phyloP scores from a whole-genome alignment of 2,888 invertebrate species.

The Drosophila atripex region DNA sequence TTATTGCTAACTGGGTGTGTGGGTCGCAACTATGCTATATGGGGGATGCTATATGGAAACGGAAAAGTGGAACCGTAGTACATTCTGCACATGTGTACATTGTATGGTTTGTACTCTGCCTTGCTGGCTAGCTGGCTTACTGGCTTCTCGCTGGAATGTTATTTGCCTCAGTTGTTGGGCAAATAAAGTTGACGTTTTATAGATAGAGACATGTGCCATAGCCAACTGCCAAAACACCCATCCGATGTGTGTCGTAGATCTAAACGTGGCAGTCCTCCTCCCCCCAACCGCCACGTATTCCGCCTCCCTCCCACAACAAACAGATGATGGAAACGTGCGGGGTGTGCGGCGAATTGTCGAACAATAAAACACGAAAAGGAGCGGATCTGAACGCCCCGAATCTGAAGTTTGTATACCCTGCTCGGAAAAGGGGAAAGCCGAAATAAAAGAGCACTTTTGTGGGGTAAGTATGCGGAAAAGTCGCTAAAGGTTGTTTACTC shows the following conservation, averaged over 20 bases:
- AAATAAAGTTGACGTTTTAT: slow-evolving; percentile 77
- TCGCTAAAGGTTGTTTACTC: slow-evolving; percentile 20
- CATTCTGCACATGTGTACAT: not conserved
- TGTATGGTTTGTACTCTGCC: not conserved
- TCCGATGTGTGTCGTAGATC: slow-evolving; percentile 38
- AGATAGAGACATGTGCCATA: slow-evolving; percentile 75
- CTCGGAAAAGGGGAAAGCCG: not conserved
- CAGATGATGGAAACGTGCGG: slow-evolving; percentile 48
- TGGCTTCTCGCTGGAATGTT: slow-evolving; percentile 1
- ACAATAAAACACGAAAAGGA: slow-evolving; percentile 50
- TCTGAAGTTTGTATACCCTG: slow-evolving; percentile 36
- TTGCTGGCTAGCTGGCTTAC: not conserved
- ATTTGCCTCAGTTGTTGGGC: slow-evolving; percentile 68
- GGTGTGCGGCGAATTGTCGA: slow-evolving; percentile 32
- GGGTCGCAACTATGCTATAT: not conserved
- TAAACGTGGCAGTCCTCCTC: slow-evolving; percentile 25
- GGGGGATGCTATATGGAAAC: slow-evolving; percentile 16
- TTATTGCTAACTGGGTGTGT: slow-evolving; percentile 55
- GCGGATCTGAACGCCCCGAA: slow-evolving; percentile 17
- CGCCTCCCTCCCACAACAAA: slow-evolving; percentile 10
- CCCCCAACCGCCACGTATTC: slow-evolving; percentile 3
- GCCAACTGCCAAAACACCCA: slow-evolving; percentile 29
- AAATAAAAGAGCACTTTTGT: not conserved
- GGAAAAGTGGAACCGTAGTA: not conserved
- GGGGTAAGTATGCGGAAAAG: slow-evolving; percentile 36